Conservation (phyloP, 2,113 vertebrate genomes). For the Argyrosomus japonicus region DNA sequence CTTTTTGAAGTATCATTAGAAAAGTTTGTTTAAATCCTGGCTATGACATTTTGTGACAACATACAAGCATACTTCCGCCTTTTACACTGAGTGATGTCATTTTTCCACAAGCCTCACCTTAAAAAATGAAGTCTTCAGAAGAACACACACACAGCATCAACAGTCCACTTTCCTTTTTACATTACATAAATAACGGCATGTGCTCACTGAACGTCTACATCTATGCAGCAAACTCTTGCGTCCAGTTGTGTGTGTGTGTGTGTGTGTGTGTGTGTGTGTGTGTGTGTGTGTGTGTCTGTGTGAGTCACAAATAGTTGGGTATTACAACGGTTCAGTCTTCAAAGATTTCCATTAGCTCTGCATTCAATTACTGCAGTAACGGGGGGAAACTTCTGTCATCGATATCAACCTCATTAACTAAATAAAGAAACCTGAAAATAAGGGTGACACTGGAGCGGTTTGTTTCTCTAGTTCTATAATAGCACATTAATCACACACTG, state of each 20-base stretch:
- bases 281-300: not conserved
- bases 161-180: constrained; percentile 17
- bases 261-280: constrained; percentile 1
- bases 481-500: constrained; percentile 19
- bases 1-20: too few species aligned
- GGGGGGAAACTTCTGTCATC: constrained; percentile 27
- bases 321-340: not conserved
- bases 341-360: constrained; percentile 28
- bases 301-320: not conserved
- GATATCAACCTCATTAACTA: constrained; percentile 35
- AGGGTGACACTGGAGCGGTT: not conserved
- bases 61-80: not conserved
- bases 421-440: constrained; percentile 26
- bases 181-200: not conserved
- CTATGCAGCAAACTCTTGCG: too few species aligned
- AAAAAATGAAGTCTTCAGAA: not conserved
- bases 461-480: not conserved
- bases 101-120: not conserved
- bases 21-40: not conserved
- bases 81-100: not conserved
- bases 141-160: not conserved
- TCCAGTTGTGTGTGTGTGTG: not conserved
- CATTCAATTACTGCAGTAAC: not conserved
- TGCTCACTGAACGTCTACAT: not conserved
- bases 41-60: not conserved